Base-by-base conservation (phyloP, 2,888 invertebrate species). In the Antheraea yamamai region DNA sequence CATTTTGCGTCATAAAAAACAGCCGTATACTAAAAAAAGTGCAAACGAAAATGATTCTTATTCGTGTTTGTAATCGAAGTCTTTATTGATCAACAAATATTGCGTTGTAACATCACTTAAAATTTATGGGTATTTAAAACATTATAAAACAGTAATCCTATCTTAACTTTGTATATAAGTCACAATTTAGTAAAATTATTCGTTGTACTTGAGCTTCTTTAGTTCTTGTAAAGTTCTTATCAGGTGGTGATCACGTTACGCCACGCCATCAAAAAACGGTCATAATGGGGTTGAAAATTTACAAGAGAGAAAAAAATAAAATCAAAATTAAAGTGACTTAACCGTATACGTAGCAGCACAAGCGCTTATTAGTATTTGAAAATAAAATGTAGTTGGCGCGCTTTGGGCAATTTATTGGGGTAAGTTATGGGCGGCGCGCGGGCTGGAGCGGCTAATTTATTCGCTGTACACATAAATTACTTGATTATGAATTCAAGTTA, bases 391-490 rank as follows among this genome's bases (percentile, higher is more conserved):
- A 93, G 93, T 95, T 94, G 89, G 92, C 92, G 92, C 93, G 93
- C 93, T 94, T 93, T 92, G 89, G 94, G 92, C 93, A 93, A 94
- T 94, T 95, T 94, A 94, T 94, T 92, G 93, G 93, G 93, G 95
- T 94, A 94, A 95, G 95, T 95, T 93, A 95, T 94, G 93, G 93
- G 89, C 90, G 92, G 93, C 91, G 92, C 92, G 92, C 92, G 91
- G 93, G 90, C 92, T 91, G 88, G 90, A 87, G 92, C 91, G 91
- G 92, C 94, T 94, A 95, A 95, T 94, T 95, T 95, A 95, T 95
- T 93, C 95, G 92, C 93, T 94, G 94, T 94, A 93, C 95, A 95
- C 95, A 95, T 95, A 94, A 95, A 95, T 95, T 94, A 95, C 94
- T 94, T 94, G 94, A 95, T 95, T 95, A 95, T 95, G 95, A 95